Base-by-base conservation (phyloP, 23 tunicate species). In the Phallusia fumigata region DNA sequence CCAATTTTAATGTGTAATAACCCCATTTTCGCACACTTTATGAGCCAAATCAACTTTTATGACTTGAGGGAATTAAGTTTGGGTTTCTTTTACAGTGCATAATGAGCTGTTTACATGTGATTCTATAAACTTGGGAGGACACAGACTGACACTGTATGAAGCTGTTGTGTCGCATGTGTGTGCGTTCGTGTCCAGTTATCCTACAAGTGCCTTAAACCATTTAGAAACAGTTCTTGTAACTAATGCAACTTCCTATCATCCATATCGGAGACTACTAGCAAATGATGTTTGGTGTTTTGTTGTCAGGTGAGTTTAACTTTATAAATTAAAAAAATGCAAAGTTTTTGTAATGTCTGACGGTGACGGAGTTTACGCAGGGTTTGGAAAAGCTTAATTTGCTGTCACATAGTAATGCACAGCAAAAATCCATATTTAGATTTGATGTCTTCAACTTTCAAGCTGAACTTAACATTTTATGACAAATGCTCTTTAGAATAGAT, bases 201-300 rank as follows among this genome's bases (percentile, higher is more conserved):
- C 69, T 6, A 22, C 69, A 24, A 21, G 5, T 58, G 28, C 69
- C 26, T 58, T 58, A 5, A 58, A 58, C 16, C 69, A 58, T 24
- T 58, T 58, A 24, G 69, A 58, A 24, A 22, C 8, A 6, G 28
- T 58, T 21, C 69, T 58, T 8, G 8, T 58, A 58, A 58, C 28
- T 21, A 58, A 58, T 24, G 28, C 69, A 24, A 21, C 28, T 6
- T 58, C 69, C 1, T 58, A 11, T 58, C 69, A 58, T 58, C 69
- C 69, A 21, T 13, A 58, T 16, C 8, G 28, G 69, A 22, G 3
- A 58, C 28, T 58, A 5, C 16, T 58, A 22, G 69, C 69, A 21
- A 24, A 22, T 58, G 69, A 58, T 58, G 28, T 58, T 58, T 58
- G 69, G 69, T 58, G 69, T 58, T 58, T 58, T 58, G 15, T 58